Evolutionary conservation across 2,888 invertebrate species (phyloP).

Genomic region (Nebria brevicollis): DNA sequence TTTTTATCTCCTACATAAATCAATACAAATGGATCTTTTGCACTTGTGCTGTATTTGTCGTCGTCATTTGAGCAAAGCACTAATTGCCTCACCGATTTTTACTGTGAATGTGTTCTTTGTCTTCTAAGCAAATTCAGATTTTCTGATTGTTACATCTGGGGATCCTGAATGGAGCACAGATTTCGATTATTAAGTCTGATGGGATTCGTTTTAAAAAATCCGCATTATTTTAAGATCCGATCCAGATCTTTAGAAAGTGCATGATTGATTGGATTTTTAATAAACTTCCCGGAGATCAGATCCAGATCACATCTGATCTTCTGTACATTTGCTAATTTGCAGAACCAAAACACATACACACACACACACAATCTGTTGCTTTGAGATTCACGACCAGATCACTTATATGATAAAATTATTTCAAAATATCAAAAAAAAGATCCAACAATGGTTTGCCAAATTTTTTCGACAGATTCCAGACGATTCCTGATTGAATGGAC

Average conservation of each 20-base stretch:
- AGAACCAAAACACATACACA: not conserved
- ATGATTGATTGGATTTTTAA: not conserved
- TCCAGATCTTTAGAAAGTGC: not conserved
- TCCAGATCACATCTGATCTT: too few relatives aligned
- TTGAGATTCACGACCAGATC: too few relatives aligned
- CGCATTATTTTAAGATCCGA: not conserved
- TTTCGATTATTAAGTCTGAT: not conserved
- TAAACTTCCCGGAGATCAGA: not conserved
- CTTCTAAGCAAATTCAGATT: not conserved
- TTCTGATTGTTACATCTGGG: not conserved
- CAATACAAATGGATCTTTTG: not conserved
- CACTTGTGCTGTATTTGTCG: slow-evolving; percentile 17
- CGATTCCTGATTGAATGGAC: not conserved
- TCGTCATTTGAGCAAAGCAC: too few relatives aligned
- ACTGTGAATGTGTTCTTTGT: too few relatives aligned
- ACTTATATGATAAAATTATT: not conserved
- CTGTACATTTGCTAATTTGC: too few relatives aligned
- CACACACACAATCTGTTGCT: not conserved
- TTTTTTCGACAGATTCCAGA: not conserved
- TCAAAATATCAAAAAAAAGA: not conserved
- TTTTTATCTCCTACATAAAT: too few relatives aligned
- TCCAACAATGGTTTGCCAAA: too few relatives aligned
- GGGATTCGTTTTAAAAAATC: not conserved
- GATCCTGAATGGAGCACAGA: not conserved
- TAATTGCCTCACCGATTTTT: too few relatives aligned